Evolutionary conservation across 2,888 invertebrate genomes (phyloP).

Genomic region (Parnassius glacialis): DNA sequence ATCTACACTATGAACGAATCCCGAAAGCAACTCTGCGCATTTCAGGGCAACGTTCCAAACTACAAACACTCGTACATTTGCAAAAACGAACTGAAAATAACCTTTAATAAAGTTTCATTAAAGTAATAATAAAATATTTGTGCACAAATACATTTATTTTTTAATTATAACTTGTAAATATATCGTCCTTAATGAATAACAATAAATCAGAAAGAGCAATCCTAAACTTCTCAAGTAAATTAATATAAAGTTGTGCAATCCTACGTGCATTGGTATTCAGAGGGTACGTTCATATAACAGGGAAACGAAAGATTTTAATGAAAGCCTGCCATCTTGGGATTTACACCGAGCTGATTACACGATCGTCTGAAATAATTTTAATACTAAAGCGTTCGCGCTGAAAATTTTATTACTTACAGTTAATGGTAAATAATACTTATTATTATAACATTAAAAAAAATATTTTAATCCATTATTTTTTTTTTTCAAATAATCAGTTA

Average conservation of each 20-base stretch:
- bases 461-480: too few relatives aligned
- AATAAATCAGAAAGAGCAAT: constrained; percentile 67
- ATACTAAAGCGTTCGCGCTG: background rate
- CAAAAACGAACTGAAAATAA: too few relatives aligned
- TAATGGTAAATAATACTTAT: too few relatives aligned
- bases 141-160: background rate
- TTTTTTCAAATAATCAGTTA: too few relatives aligned
- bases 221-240: constrained; percentile 71
- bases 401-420: too few relatives aligned
- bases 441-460: too few relatives aligned
- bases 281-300: constrained; percentile 68
- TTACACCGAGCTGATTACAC: constrained; percentile 45
- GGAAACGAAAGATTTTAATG: constrained; percentile 77
- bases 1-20: background rate
- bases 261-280: constrained; percentile 72
- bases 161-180: constrained; percentile 24
- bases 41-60: too few relatives aligned
- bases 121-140: too few relatives aligned
- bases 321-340: constrained; percentile 54
- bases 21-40: too few relatives aligned
- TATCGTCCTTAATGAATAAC: constrained; percentile 60
- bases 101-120: too few relatives aligned
- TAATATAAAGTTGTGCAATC: constrained; percentile 77
- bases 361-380: constrained; percentile 7
- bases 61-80: too few relatives aligned